Evolutionary conservation across 2,797 vertebrate genomes (phyloP), one percentile per base, ranked within the genome.

Genomic region (Atherinosoma microstoma): DNA sequence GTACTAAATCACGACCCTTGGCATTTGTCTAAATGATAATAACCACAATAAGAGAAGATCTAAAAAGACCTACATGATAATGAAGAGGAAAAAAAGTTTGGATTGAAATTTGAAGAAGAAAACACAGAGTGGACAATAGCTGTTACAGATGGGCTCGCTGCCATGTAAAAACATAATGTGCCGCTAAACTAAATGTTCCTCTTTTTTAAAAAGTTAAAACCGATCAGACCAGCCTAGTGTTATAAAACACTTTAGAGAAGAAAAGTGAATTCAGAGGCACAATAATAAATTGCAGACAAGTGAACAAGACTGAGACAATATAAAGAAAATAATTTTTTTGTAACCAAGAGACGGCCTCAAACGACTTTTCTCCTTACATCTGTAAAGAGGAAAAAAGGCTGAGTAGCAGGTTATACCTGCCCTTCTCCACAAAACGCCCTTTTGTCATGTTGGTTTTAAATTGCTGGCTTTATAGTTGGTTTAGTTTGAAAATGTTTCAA

Each of bases 1-100:
- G 35, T 22, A 59, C n/a, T 47, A 22, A 27, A n/a, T 2, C 27
- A 35, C 24, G 24, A 68, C 59, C 36, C n/a, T 49, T 40, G 2
- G 47, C 53, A 36, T 62, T 72, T 9, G 35, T 73, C 51, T 67
- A 6, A 54, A 8, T 20, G n/a, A 70, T 29, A 58, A 73, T 40
- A 49, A 59, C 9, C 8, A 49, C n/a, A 16, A 30, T 36, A 38
- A 58, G 29, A 20, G 16, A 32, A 69, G 20, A 67, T 13, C 10
- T 58, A 38, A 8, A 38, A 40, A 24, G 0, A 9, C 67, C 49
- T 61, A 24, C 24, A 24, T 3, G 42, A 62, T 27, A 67, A 58
- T 11, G 29, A 40, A 67, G 29, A 53, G 49, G 3, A 16, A 15
- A 15, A 40, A 40, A 40, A 18, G 18, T 30, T 30, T 10, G 36